Base-by-base conservation (phyloP, 2,797 vertebrate species). In the Acipenser ruthenus region DNA sequence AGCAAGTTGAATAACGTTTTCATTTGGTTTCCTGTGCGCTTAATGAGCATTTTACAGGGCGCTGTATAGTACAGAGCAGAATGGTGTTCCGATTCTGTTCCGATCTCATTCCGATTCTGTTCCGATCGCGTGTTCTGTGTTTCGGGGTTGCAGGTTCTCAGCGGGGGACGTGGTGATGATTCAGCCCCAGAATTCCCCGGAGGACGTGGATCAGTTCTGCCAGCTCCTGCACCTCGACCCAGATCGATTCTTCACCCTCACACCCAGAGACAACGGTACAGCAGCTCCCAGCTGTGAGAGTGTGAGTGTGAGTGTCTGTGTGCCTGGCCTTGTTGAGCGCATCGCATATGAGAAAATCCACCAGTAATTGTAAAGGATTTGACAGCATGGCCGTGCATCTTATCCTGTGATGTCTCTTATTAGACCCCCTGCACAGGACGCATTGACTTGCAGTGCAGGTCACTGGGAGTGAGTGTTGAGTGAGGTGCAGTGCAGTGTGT, bases 111-210 rank as follows among this genome's bases (percentile, higher is more conserved):
- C 9, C 62, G 10, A 6, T 18, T 48, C 47, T 8, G 49, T 7
- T 13, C 15, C 55, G 58, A 12, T 5, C 5, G 0, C 63, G 51
- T 65, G 64, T 0, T 37, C 12, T 70, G 55, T 70, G 37, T 10
- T 37, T 37, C 18, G 15, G 69, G n/a, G 51, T 3, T 8, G 0
- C 69, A 98, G 96, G 77, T 97, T 89, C 68, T 55, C 68, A 0
- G 90, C 95, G 0, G 96, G 97, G 0, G 95, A 96, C 0, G 85
- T 98, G 62, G 93, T 93, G 69, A 89, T 93, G 86, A 90, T 98
- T 75, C 80, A 71, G 73, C 95, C 97, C 0, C 76, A 86, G 72
- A 98, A 97, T 49, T 18, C 80, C 0, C 60, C 68, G 0, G 75
- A 90, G 5, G 87, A 93, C 0, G 87, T 93, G 2, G 74, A 87